Evolutionary conservation across 1,140 invertebrate species (phyloP), one percentile per base, ranked within the genome.

Genomic region (Dreissena polymorpha): DNA sequence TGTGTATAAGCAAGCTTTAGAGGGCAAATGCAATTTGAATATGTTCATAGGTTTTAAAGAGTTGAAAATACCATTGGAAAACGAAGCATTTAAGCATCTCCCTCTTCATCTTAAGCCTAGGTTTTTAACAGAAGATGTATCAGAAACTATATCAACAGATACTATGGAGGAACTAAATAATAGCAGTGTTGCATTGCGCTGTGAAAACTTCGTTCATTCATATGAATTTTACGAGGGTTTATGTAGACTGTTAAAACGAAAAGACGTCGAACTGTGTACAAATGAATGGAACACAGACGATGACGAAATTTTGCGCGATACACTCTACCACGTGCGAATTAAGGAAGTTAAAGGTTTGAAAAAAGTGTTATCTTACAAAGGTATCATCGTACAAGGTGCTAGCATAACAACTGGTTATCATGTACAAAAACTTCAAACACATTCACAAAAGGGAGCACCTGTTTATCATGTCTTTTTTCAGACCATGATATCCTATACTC

Each of bases 11-110:
- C 16, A 18, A n/a, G 21, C 16, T n/a, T 23, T 60, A 8, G 12
- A 55, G 23, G 51, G 51, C 10, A 68, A 74, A 74, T 13, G 50
- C 49, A 23, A 57, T 10, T 16, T 83, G 23, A 50, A 75, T 29
- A 74, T 39, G 25, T 74, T 83, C 27, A 57, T 83, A 13, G 71
- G 80, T n/a, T 83, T 83, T 60, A 55, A 69, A 69, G 23, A 74
- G 65, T 23, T 83, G 14, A 60, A 69, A 27, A 60, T 83, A 57
- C 25, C 23, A 27, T 18, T 5, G 7, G 13, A 71, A 49, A 16
- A 23, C 16, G 67, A 83, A 51, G 60, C 60, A 21, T 57, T 39
- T 16, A 23, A 29, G 25, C 63, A 12, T 23, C 55, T 53, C 8
- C 80, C 80, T 53, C n/a, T 55, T 57, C 23, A 53, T 8, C 6